A percentile compares a stretch with the other conserved stretches of the same genome.
Evolutionary conservation across 2,888 invertebrate genomes (phyloP).

Genomic region (Hipparchia semele): DNA sequence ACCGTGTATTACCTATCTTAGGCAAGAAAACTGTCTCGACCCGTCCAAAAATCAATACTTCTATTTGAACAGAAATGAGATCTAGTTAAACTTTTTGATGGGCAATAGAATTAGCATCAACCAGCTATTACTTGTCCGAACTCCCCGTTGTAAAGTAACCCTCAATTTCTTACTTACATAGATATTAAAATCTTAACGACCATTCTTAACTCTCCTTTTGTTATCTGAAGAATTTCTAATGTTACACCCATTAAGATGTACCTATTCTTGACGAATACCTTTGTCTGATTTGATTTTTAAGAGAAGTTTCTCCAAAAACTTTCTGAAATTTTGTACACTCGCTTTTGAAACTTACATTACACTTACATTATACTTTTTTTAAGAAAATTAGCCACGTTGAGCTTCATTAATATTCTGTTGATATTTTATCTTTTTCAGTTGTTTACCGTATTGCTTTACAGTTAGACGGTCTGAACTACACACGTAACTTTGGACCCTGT

Average conservation of each 20-base stretch:
- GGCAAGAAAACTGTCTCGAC: neutral
- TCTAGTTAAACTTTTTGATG: constrained; percentile 66
- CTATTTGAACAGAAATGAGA: constrained; percentile 59
- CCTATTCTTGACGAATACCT: no score
- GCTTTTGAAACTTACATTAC: no score
- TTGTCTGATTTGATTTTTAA: no score
- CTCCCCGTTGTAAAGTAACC: constrained; percentile 59
- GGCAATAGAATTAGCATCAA: constrained; percentile 76
- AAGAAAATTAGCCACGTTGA: no score
- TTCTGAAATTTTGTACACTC: no score
- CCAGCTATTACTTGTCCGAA: constrained; percentile 60
- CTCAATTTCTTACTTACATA: constrained; percentile 44
- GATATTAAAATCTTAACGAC: constrained; percentile 48
- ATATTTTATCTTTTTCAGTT: no score
- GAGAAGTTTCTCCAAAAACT: no score
- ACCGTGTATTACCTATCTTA: neutral
- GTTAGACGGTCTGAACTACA: no score
- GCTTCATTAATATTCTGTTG: no score
- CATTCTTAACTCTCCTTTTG: constrained; percentile 11
- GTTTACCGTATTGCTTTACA: no score
- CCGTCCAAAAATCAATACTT: constrained; percentile 49
- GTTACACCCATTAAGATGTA: neutral
- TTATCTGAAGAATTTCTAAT: constrained; percentile 12
- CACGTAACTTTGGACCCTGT: no score
- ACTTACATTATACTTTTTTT: no score